These are phyloP conservation scores for Anguilla japonica DNA, from an alignment of 2,113 vertebrate species.

Conservation along the genomic window DNA sequence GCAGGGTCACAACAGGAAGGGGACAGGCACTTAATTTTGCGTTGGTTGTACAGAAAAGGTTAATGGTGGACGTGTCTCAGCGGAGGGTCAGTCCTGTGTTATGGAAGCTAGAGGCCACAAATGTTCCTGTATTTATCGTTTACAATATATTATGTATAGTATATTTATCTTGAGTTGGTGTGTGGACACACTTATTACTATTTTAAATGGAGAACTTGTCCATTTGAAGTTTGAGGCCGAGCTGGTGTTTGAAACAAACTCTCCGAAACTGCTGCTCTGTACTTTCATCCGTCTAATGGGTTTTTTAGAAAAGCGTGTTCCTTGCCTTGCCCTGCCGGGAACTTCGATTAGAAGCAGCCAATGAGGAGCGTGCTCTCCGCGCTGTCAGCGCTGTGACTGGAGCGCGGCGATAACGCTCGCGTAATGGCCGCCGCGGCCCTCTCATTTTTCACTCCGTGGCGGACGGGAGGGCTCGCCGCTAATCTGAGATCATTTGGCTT, in stretches of 20 bases:
- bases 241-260: background rate
- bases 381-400: slow-evolving; percentile 25
- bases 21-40: no score
- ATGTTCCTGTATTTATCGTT: no score
- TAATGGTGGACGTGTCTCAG: no score
- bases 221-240: no score
- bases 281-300: background rate
- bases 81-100: no score
- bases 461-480: slow-evolving; percentile 23
- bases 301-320: background rate
- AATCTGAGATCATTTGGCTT: slow-evolving; percentile 38
- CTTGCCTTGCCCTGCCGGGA: background rate
- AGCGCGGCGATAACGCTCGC: slow-evolving; percentile 35
- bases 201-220: no score
- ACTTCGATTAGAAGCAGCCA: slow-evolving; percentile 5
- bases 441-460: slow-evolving; percentile 36
- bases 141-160: no score
- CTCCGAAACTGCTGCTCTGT: background rate
- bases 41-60: no score
- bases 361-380: slow-evolving; percentile 13
- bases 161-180: no score
- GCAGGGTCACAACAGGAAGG: no score
- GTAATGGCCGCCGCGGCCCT: slow-evolving; percentile 32
- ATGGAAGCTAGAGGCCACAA: no score
- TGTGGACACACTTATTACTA: no score